phyloP scores from a whole-genome alignment of 30 jellyfish, hydroid and myxozoan genomes.

The Catostylus mosaicus region DNA sequence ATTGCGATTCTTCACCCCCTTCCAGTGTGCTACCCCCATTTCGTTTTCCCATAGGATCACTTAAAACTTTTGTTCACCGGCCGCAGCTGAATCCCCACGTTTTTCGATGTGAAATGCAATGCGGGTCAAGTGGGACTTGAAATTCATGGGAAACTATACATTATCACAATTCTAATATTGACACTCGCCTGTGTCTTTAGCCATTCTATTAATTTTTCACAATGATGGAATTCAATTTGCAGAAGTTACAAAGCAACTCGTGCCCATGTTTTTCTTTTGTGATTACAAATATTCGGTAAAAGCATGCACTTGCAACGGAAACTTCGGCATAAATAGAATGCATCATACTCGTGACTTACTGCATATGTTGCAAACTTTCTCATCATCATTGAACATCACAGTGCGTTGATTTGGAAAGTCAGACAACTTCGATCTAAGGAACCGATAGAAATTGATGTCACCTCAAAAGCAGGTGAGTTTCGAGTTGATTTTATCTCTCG shows the following conservation, averaged over 20 bases:
- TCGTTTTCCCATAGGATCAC: too few species aligned
- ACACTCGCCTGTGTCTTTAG: not conserved
- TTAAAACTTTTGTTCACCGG: too few species aligned
- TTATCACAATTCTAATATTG: not conserved
- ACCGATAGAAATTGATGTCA: too few species aligned
- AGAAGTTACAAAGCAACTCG: not conserved
- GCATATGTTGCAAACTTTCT: not conserved
- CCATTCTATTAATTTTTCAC: not conserved
- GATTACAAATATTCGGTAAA: not conserved
- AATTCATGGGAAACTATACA: not conserved
- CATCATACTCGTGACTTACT: not conserved
- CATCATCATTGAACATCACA: not conserved
- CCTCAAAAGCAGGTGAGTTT: too few species aligned
- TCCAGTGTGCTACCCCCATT: too few species aligned
- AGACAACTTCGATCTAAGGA: too few species aligned
- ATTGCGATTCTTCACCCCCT: too few species aligned
- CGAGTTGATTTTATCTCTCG: too few species aligned
- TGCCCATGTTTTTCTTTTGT: not conserved
- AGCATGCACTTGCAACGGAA: conserved; percentile 3
- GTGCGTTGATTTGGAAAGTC: too few species aligned
- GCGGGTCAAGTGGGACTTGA: not conserved
- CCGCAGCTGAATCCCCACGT: too few species aligned
- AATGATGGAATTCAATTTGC: not conserved
- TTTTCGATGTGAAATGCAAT: too few species aligned
- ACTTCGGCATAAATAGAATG: not conserved